Evolutionary conservation across 2,888 invertebrate species (phyloP).

Genomic region (Odontocerum albicorne): DNA sequence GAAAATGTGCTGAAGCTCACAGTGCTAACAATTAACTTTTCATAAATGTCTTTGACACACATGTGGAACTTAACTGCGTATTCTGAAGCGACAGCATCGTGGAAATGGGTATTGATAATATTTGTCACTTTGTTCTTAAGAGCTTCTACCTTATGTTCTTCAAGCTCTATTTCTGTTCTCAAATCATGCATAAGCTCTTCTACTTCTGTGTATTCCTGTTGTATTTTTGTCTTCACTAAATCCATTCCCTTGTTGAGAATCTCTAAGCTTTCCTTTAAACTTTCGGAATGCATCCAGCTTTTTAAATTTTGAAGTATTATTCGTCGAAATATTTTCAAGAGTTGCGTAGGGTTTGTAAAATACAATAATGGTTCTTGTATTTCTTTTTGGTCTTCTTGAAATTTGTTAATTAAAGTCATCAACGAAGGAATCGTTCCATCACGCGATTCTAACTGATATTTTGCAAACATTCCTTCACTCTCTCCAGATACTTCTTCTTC

Average conservation of each 20-base stretch:
- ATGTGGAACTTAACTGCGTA: conserved; percentile 60
- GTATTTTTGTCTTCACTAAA: conserved; percentile 6
- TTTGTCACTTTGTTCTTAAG: conserved; percentile 57
- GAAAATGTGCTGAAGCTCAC: conserved; percentile 57
- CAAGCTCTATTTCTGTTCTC: conserved; percentile 44
- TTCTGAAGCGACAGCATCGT: conserved; percentile 56
- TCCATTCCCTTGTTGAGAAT: conserved; percentile 41
- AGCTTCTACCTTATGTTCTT: conserved; percentile 54
- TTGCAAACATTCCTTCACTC: conserved; percentile 28
- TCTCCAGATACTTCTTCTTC: conserved; percentile 1
- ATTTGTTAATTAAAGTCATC: conserved; percentile 49
- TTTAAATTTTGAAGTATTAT: conserved; percentile 66
- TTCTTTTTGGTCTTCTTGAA: conserved; percentile 49
- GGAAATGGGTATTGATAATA: conserved; percentile 60
- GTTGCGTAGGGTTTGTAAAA: conserved; percentile 57
- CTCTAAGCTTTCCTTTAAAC: conserved; percentile 53
- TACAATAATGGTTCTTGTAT: conserved; percentile 57
- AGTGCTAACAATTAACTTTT: conserved; percentile 59
- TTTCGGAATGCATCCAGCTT: conserved; percentile 62
- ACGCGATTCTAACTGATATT: conserved; percentile 29
- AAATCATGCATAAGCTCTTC: conserved; percentile 44
- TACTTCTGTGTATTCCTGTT: conserved; percentile 32
- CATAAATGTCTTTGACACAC: conserved; percentile 66
- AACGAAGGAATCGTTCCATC: conserved; percentile 41
- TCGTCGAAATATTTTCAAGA: conserved; percentile 59